Base-by-base conservation (phyloP, 2,797 vertebrate species). In the Leptoclinus maculatus region DNA sequence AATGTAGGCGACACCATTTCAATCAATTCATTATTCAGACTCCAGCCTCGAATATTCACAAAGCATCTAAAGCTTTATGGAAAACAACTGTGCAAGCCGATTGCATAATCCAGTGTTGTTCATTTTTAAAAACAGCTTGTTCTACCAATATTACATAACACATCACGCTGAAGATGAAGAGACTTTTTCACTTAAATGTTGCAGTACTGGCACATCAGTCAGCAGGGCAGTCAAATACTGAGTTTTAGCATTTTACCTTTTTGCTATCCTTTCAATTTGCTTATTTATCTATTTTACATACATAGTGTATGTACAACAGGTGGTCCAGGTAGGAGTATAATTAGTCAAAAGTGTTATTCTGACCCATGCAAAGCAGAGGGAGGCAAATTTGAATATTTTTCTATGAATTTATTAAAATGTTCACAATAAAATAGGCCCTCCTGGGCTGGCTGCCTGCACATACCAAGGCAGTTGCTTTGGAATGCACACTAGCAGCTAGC, bases 1-100 rank as follows among this genome's bases (percentile, higher is more conserved):
- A 68, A 25, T 41, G 74, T 32, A 51, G 65, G 62, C 19, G 3
- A 78, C 38, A 54, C n/a, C n/a, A 27, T 74, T 79, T 68, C 63
- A 53, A 45, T 62, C 8, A 36, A 43, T 79, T n/a, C 7, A 43
- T 82, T 73, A 65, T 5, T n/a, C 34, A 74, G 60, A 47, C 27
- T 53, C 27, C 25, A 36, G 34, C 7, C 36, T 58, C 72, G 45
- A 73, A 65, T 60, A 59, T 58, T 71, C 38, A 39, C 11, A 71
- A 66, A 77, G 47, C 2, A 19, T 5, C 7, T 38, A 53, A 49
- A 8, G 27, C 34, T 83, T 62, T 10, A 23, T 7, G 62, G 10
- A 25, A 66, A 63, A 68, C 51, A 74, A 47, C 10, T 41, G 23
- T 38, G 71, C 23, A 36, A 73, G 25, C 19, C 9, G 10, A 57